Evolutionary conservation across 2,797 vertebrate species (phyloP), one percentile per base, ranked within the genome.

Genomic region (Anisognathus igniventris): DNA sequence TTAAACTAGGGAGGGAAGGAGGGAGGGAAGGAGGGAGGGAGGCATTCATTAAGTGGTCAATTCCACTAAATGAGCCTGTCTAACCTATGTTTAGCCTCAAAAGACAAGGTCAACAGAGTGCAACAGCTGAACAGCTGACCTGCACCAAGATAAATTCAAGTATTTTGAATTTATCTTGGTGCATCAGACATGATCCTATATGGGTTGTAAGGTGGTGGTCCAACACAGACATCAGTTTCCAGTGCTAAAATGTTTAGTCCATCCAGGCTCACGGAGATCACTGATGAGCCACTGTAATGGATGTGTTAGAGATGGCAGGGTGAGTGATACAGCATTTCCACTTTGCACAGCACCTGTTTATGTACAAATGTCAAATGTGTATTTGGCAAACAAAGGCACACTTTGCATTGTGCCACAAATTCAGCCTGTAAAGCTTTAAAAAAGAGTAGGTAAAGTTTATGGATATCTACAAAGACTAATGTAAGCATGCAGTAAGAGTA

Each of bases 271-370:
- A 42, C 3, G 35, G 58, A 56, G 31, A 42, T 39, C 22, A 44
- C 64, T 14, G 53, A 51, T 7, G 4, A 37, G 19, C 4, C 40
- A 31, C 31, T 4, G 19, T 31, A 65, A 57, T 1, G 15, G 35
- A 37, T 14, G 31, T 2, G 0, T 7, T 2, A 30, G 65, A 35
- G 65, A 31, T 1, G 4, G 27, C 21, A 30, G 25, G 14, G 53
- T 25, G 37, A 17, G 21, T 27, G 40, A 60, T 7, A 74, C 4
- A 56, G 42, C 37, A 68, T 19, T 47, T 70, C 76, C 24, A 20
- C 45, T 94, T 86, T 7, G 20, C 13, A 80, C 22, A 68, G 27
- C 17, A 30, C 7, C 10, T 42, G 30, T 58, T 66, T 53, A 22
- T 30, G 19, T 37, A 37, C 28, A 22, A 47, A 14, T 6, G 27